phyloP scores from a whole-genome alignment of 2,113 vertebrate genomes.

The Syrrhaptes paradoxus region DNA sequence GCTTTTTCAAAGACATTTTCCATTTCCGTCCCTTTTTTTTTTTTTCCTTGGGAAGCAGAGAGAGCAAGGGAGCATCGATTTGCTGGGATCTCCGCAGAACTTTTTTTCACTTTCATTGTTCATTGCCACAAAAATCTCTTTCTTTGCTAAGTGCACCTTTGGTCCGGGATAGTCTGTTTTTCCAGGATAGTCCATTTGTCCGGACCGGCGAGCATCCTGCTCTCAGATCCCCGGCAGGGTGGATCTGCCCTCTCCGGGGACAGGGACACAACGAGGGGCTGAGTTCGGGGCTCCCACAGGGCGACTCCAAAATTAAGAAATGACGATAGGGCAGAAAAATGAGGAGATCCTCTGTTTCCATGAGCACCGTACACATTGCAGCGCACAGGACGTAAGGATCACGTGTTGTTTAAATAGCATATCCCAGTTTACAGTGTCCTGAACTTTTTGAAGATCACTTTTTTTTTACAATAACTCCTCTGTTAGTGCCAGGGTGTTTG shows the following conservation, averaged over 20 bases:
- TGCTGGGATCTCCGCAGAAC: neutral
- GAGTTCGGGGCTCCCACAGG: neutral
- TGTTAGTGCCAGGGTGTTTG: neutral
- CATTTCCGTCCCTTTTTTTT: too few relatives aligned
- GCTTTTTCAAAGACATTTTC: neutral
- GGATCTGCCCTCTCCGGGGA: neutral
- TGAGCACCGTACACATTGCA: fast-evolving
- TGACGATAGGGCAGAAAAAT: neutral
- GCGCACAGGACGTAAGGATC: fast-evolving
- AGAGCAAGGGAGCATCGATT: fast-evolving
- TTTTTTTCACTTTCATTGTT: neutral
- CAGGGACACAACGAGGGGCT: neutral
- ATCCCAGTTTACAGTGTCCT: neutral
- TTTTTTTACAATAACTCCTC: neutral
- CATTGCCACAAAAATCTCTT: neutral
- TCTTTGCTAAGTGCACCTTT: neutral
- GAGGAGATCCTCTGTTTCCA: neutral
- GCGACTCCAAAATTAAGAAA: fast-evolving
- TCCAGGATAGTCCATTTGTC: too few relatives aligned
- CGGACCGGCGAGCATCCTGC: neutral
- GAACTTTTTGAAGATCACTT: neutral
- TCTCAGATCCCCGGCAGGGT: fast-evolving
- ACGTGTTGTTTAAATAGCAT: fast-evolving
- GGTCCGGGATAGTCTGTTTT: neutral
- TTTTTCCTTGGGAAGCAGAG: neutral